Evolutionary conservation across 2,113 vertebrate species (phyloP).

Genomic region (Microcebus griseorufus): DNA sequence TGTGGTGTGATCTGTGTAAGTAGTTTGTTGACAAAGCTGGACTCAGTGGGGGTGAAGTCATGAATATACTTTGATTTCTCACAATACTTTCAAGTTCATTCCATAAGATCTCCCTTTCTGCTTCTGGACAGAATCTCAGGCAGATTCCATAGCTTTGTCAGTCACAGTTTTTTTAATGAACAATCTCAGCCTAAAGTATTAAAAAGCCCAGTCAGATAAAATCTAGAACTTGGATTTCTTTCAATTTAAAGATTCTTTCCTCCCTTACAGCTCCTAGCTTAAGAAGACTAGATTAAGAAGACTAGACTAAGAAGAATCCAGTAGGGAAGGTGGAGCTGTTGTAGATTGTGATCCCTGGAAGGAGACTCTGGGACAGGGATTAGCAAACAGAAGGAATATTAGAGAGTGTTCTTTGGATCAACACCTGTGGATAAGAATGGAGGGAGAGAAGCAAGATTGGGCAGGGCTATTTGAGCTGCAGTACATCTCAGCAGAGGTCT

Average conservation of each 20-base stretch:
- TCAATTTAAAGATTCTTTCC: background rate
- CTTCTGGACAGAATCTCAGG: background rate
- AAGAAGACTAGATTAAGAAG: background rate
- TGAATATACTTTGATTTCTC: constrained; percentile 46
- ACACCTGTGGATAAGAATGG: background rate
- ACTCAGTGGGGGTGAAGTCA: constrained; percentile 32
- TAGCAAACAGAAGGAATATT: background rate
- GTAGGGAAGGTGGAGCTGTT: background rate
- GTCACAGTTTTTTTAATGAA: constrained; percentile 4
- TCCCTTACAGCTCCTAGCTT: background rate
- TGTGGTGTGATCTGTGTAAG: background rate
- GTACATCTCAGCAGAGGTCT: background rate
- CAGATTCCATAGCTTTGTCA: background rate
- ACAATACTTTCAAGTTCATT: constrained; percentile 16
- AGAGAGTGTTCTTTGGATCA: background rate
- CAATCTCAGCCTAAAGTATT: background rate
- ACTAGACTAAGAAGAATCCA: background rate
- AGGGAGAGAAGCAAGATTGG: background rate
- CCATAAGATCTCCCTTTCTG: background rate
- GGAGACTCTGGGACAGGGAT: background rate
- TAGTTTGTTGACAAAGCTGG: constrained; percentile 28
- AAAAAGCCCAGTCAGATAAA: background rate
- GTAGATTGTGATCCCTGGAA: background rate
- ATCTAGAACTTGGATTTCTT: background rate
- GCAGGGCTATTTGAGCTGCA: background rate